Conservation (phyloP, 2,888 invertebrate species). For the Cinara cedri region DNA sequence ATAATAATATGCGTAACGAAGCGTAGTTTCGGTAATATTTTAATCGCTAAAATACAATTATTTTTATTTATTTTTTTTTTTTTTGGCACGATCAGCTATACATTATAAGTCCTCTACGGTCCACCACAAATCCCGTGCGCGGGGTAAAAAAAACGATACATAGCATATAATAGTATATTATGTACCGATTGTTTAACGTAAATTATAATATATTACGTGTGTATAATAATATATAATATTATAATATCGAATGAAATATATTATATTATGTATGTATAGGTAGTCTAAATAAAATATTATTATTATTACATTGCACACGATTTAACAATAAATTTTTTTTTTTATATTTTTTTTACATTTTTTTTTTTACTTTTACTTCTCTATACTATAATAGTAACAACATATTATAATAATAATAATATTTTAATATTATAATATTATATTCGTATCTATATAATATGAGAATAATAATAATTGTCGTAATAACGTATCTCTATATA, state of each 20-base stretch:
- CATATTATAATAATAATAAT: conserved; percentile 4
- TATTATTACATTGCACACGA: conserved; percentile 50
- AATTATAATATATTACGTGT: not conserved
- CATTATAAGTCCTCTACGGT: too few relatives aligned
- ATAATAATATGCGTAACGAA: conserved; percentile 11
- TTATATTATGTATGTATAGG: not conserved
- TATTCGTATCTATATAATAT: not conserved
- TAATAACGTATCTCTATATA: not conserved
- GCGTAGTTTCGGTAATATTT: conserved; percentile 16
- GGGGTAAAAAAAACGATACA: not conserved
- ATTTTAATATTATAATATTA: conserved; percentile 4
- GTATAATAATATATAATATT: not conserved
- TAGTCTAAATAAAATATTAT: conserved; percentile 18
- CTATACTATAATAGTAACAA: too few relatives aligned
- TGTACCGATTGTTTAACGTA: not conserved
- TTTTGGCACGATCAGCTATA: conserved; percentile 39
- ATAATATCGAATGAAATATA: conserved; percentile 9
- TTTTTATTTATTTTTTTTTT: not conserved
- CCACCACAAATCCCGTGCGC: not conserved
- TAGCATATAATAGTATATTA: not conserved
- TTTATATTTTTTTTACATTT: not conserved
- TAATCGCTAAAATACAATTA: not conserved
- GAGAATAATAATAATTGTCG: conserved; percentile 11
- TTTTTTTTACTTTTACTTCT: not conserved
- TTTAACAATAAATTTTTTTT: not conserved